Evolutionary conservation across 2,888 invertebrate genomes (phyloP).

Genomic region (Geotrupes spiniger): DNA sequence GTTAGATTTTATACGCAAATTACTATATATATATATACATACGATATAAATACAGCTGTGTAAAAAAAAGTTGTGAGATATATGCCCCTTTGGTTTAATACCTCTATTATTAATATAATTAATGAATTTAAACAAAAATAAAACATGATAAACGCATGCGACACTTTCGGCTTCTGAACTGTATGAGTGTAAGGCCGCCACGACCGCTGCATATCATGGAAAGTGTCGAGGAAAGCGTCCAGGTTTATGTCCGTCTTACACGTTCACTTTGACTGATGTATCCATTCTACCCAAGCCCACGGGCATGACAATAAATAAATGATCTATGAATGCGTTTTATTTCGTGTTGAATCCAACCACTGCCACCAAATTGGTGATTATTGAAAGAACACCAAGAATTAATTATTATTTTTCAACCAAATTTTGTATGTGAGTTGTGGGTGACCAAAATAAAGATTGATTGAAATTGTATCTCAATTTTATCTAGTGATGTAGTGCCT

Average conservation of each 20-base stretch:
- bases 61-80: slow-evolving; percentile 4
- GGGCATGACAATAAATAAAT: slow-evolving; percentile 52
- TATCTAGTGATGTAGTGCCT: too few species aligned
- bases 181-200: slow-evolving; percentile 32
- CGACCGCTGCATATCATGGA: slow-evolving; percentile 47
- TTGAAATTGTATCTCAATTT: too few species aligned
- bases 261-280: slow-evolving; percentile 51
- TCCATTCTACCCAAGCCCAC: slow-evolving; percentile 49
- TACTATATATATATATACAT: slow-evolving; percentile 16
- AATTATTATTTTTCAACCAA: too few species aligned
- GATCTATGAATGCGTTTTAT: slow-evolving; percentile 37
- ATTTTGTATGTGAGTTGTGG: too few species aligned
- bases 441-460: too few species aligned
- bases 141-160: slow-evolving; percentile 8
- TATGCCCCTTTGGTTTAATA: slow-evolving; percentile 5
- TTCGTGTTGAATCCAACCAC: too few species aligned
- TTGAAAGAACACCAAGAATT: too few species aligned
- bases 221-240: slow-evolving; percentile 46
- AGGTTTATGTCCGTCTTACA: slow-evolving; percentile 48
- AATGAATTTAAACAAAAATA: slow-evolving; percentile 7
- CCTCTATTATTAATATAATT: slow-evolving; percentile 5
- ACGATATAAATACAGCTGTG: slow-evolving; percentile 2
- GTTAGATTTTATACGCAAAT: slow-evolving; percentile 38
- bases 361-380: too few species aligned
- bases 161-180: slow-evolving; percentile 28